These are phyloP conservation scores for Eledone cirrhosa DNA, from an alignment of 2,888 invertebrate genomes.

Conservation along the genomic window DNA sequence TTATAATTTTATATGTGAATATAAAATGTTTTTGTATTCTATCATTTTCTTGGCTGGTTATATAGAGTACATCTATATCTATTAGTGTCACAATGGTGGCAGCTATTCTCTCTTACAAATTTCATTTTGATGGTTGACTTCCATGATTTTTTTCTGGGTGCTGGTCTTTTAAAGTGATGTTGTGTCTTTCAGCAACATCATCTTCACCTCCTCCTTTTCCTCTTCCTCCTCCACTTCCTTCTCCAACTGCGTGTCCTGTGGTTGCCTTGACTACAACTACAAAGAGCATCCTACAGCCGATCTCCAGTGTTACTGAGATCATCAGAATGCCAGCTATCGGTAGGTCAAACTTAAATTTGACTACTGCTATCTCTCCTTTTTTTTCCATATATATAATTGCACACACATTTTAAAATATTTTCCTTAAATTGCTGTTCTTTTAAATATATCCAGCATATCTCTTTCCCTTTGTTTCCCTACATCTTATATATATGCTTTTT, in stretches of 20 bases:
- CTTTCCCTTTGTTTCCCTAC: no score
- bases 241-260: conserved; percentile 24
- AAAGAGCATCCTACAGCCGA: conserved; percentile 45
- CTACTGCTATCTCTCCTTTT: neutral
- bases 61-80: neutral
- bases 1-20: no score
- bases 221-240: neutral
- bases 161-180: conserved; percentile 4
- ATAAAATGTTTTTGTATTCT: neutral
- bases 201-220: conserved; percentile 9
- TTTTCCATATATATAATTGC: no score
- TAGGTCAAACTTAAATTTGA: conserved; percentile 26
- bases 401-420: no score
- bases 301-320: conserved; percentile 45
- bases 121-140: neutral
- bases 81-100: neutral
- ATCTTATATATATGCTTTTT: no score
- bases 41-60: neutral
- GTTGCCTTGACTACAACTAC: conserved; percentile 44
- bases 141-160: neutral
- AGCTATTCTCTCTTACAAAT: neutral
- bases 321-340: conserved; percentile 34
- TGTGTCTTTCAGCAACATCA: conserved; percentile 17
- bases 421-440: no score
- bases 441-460: no score